These are phyloP conservation scores for Cichladusa arquata DNA, from an alignment of 2,113 vertebrate species.

Conservation along the genomic window DNA sequence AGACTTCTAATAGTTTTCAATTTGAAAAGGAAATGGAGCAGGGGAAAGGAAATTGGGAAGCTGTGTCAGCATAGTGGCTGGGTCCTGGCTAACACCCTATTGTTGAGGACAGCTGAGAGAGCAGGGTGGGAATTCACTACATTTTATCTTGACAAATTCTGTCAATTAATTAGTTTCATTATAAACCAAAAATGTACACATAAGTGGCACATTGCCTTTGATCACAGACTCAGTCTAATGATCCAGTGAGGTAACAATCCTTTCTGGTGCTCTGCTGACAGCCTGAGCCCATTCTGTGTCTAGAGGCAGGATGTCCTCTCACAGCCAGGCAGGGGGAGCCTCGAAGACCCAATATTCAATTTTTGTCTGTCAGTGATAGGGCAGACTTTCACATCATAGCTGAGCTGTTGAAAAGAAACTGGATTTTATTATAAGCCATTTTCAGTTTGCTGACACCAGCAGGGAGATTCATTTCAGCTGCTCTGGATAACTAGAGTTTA, in stretches of 20 bases:
- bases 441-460: background rate
- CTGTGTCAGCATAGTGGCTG: conserved; percentile 20
- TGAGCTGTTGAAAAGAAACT: background rate
- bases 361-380: background rate
- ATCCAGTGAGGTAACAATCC: background rate
- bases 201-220: background rate
- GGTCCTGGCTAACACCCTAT: background rate
- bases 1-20: conserved; percentile 64
- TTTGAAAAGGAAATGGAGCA: conserved; percentile 70
- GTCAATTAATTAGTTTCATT: background rate
- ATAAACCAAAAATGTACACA: background rate
- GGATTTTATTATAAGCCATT: background rate
- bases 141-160: background rate
- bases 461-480: background rate
- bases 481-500: background rate
- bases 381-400: background rate
- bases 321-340: background rate
- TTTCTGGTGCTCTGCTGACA: background rate
- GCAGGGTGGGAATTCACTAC: background rate
- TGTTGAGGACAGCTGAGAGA: background rate
- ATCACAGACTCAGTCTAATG: background rate
- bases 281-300: background rate
- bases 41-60: conserved; percentile 26
- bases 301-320: background rate
- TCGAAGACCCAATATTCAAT: rapidly evolving